These are phyloP conservation scores for Nudaria mundana DNA, from an alignment of 2,888 invertebrate genomes.

Conservation along the genomic window DNA sequence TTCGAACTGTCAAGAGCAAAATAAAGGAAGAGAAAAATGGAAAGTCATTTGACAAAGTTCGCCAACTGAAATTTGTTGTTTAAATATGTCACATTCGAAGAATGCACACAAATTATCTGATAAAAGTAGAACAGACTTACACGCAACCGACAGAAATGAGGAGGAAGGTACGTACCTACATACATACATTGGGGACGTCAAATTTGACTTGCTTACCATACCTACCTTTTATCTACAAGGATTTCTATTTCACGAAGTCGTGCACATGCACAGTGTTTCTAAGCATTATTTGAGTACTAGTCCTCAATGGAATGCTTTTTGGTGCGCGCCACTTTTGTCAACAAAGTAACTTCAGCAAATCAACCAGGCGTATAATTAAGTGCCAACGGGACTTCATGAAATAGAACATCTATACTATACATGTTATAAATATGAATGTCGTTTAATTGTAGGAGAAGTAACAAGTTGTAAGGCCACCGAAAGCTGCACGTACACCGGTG, in stretches of 20 bases:
- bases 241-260: too few relatives aligned
- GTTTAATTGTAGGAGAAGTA: constrained; percentile 56
- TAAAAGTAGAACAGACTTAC: constrained; percentile 57
- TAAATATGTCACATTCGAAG: constrained; percentile 75
- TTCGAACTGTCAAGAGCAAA: constrained; percentile 60
- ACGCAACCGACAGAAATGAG: constrained; percentile 45
- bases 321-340: too few relatives aligned
- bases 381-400: too few relatives aligned
- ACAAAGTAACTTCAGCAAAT: too few relatives aligned
- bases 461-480: constrained; percentile 50
- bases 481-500: constrained; percentile 67
- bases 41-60: constrained; percentile 71
- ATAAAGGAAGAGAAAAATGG: constrained; percentile 61
- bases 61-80: constrained; percentile 76
- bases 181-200: not conserved
- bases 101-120: constrained; percentile 67
- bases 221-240: constrained; percentile 9
- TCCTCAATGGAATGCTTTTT: too few relatives aligned
- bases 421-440: constrained; percentile 16
- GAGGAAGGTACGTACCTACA: constrained; percentile 64
- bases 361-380: too few relatives aligned
- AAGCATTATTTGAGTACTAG: too few relatives aligned
- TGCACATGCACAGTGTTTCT: too few relatives aligned
- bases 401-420: too few relatives aligned
- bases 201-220: not conserved